Base-by-base conservation (phyloP, 2,888 invertebrate genomes). In the Eristalinus aeneus region DNA sequence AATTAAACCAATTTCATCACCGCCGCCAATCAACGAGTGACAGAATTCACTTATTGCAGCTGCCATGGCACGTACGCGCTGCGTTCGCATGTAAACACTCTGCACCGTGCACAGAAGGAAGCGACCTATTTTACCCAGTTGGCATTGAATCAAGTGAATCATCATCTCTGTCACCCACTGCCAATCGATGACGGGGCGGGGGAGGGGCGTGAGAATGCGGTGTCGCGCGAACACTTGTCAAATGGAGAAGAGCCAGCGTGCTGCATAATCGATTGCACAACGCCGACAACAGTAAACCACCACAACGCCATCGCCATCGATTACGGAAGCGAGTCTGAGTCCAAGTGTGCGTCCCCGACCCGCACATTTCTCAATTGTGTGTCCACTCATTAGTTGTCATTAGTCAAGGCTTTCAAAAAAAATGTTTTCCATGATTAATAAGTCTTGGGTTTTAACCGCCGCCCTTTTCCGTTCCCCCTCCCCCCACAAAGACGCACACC, bases 111-210 rank as follows among this genome's bases (percentile, higher is more conserved):
- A 71, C 31, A 71, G 46, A 74, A 86, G 86, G 82, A 86, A 86
- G 23, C 71, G 86, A 82, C 86, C 77, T 74, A 86, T 67, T 73
- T 83, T 73, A 56, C 60, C 68, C 72, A 64, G 64, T 77, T 86
- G 86, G 86, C 86, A 86, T 86, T 86, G 86, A 86, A 82, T 78
- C 86, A 82, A 85, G 34, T 81, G 81, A 82, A 81, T 82, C 74
- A 86, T 46, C 61, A 86, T 46, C 61, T 56, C n/a, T 46, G 34
- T 31, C 72, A 71, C 54, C 64, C 60, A 68, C 34, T 65, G 60
- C 73, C 73, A 65, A 73, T 54, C 72, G 56, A 2, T 27, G 27
- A 5, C 2, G 5, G 27, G 27, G 27, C 2, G 27, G 27, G 27
- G 27, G 27, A 5, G 27, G 27, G 27, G 27, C 20, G 8, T 11